Evolutionary conservation across 37 sponge, comb jelly and placozoan species (phyloP), one percentile per base, ranked within the genome.

Genomic region (Ephydatia muelleri): DNA sequence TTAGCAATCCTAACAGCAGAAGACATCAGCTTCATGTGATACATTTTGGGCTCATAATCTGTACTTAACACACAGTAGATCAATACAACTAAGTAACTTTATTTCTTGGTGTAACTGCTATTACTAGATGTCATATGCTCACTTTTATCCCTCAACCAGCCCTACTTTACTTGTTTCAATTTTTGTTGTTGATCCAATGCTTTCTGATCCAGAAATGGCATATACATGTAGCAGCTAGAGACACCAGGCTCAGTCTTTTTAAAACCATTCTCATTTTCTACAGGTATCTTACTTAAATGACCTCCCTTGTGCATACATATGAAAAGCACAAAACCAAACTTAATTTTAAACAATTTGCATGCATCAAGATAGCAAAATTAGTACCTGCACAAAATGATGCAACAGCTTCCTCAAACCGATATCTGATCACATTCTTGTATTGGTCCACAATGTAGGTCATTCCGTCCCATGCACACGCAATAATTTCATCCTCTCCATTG

Each of bases 401-500:
- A 13, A 95, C 88, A 73, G 86, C 90, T 28, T 92, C 89, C 4
- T 90, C 93, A 67, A 89, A 89, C 49, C 83, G 77, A 36, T 73
- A 89, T 31, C 85, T 33, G 67, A 87, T 90, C 25, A 86, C 79
- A 68, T 89, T 81, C 64, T 86, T 77, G 28, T 76, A 32, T 29
- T 82, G 80, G 70, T 92, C 93, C 29, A 92, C 73, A 70, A 95
- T 80, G 69, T 95, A 95, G 0, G 95, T 95, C 38, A 65, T 74
- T 23, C 95, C 95, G 81, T 95, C 93, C 93, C 93, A 95, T 2
- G 95, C 90, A 87, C 92, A 89, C 70, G 39, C 90, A 22, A 95
- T 86, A 13, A 95, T 83, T 76, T 85, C 90, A 82, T 95, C 95
- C 30, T 39, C 38, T 64, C 95, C 95, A 83, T 47, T 81, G 19